Evolutionary conservation across 2,888 invertebrate genomes (phyloP), one percentile per base, ranked within the genome.

Genomic region (Campopleginae sp.): DNA sequence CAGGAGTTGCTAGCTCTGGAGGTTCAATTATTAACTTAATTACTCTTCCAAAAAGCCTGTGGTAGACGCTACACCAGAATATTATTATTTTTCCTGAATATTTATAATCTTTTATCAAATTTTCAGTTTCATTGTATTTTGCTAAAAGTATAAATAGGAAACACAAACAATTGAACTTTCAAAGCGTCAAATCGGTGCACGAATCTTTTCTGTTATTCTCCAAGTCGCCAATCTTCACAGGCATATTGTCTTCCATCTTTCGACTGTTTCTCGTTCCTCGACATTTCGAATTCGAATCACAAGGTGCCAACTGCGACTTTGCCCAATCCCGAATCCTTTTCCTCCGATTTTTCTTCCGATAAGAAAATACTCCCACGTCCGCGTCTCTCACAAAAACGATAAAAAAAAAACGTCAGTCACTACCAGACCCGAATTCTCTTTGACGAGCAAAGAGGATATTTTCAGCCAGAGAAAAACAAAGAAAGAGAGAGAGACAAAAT

Each of bases 281-380:
- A 66, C 42, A 66, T 82, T 82, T 17, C 58, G 66, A 82, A 82
- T 82, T 82, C 82, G 72, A 77, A 82, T 82, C 72, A 71, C 77
- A 58, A n/a, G 61, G 68, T 66, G 78, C 38, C 71, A 74, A 83
- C 31, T 74, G n/a, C n/a, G 58, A 42, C 66, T 82, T 23, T 58
- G 33, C 33, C 33, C 44, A 66, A 74, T 66, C 51, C 12, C 58
- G 46, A 51, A 44, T 61, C 38, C 44, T 23, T 51, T 58, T 27
- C 8, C 54, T 23, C 17, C 72, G 72, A 72, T 61, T 46, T 74
- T 61, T 75, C 75, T 63, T 19, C 17, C 63, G 38, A 75, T 75
- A 63, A 63, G 63, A 75, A 75, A 75, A 75, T 70, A 70, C 68
- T 19, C 23, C 17, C 66, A n/a, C 66, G 38, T 42, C 19, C 33